Percentiles rank a stretch among this genome's conserved stretches.
Evolutionary conservation across 2,888 invertebrate species (phyloP).

Genomic region (Mayetiola destructor): DNA sequence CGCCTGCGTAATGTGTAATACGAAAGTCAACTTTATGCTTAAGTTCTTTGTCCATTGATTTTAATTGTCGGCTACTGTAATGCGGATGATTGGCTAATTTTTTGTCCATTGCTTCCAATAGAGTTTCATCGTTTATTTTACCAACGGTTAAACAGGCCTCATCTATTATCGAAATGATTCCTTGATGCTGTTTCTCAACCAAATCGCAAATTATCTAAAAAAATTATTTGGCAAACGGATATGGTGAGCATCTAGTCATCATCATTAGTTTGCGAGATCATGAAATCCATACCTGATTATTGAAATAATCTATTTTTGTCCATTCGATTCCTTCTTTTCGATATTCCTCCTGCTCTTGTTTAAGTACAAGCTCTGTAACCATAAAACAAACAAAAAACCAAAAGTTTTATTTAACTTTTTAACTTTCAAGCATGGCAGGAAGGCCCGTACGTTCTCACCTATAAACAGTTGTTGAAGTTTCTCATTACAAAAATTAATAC

Average conservation of each 20-base stretch:
- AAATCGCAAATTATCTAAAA: constrained; percentile 72
- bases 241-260: neutral
- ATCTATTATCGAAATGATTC: constrained; percentile 85
- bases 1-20: constrained; percentile 90
- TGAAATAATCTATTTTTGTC: constrained; percentile 91
- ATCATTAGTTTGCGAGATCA: neutral
- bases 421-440: neutral
- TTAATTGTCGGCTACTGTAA: constrained; percentile 74
- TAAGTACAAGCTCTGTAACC: constrained; percentile 74
- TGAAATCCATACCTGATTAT: constrained; percentile 58
- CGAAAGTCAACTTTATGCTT: constrained; percentile 66
- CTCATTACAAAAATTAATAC: constrained; percentile 98
- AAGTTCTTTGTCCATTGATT: constrained; percentile 66
- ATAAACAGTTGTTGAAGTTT: constrained; percentile 96
- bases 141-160: constrained; percentile 95
- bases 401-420: neutral
- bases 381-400: constrained; percentile 15
- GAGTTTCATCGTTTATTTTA: constrained; percentile 68
- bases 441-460: too few relatives aligned
- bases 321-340: constrained; percentile 88
- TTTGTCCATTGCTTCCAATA: constrained; percentile 86
- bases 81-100: constrained; percentile 74
- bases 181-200: constrained; percentile 85
- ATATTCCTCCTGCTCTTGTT: constrained; percentile 98
- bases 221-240: neutral